These are phyloP conservation scores for Tribolium madens DNA, from an alignment of 1,140 invertebrate species.

Conservation along the genomic window DNA sequence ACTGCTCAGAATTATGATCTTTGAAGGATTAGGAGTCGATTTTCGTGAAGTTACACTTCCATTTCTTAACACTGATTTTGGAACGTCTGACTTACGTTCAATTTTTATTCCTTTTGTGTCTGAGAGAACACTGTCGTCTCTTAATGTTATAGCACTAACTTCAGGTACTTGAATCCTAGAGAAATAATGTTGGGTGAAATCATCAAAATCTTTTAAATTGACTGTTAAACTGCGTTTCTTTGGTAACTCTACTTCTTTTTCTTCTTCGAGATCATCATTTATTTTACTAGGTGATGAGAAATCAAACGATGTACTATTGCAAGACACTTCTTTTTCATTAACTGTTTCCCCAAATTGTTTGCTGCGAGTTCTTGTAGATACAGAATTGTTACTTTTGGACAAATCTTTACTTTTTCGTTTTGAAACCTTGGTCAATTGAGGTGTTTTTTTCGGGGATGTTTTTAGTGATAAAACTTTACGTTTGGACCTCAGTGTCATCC, in stretches of 20 bases:
- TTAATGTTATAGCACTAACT: not conserved
- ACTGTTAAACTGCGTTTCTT: not conserved
- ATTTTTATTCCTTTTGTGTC: not conserved
- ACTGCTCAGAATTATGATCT: not conserved
- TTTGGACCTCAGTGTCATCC: no score
- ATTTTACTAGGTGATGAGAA: not conserved
- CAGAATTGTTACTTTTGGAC: not conserved
- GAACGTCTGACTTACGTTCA: not conserved
- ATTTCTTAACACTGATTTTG: not conserved
- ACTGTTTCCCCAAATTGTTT: not conserved
- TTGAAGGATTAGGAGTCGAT: not conserved
- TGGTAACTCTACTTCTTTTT: not conserved
- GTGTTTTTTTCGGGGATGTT: no score
- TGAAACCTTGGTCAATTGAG: no score
- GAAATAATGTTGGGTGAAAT: not conserved
- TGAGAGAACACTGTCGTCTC: not conserved
- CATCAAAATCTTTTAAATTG: not conserved
- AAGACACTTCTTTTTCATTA: conserved; percentile 1
- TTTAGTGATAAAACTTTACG: no score
- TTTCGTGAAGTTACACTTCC: not conserved
- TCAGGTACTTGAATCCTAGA: not conserved
- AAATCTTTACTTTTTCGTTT: no score
- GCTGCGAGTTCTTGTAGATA: not conserved
- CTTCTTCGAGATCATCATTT: not conserved
- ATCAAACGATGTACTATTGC: not conserved